Conservation (phyloP, 37 sponge, comb jelly and placozoan genomes). For the Crambe crambe region DNA sequence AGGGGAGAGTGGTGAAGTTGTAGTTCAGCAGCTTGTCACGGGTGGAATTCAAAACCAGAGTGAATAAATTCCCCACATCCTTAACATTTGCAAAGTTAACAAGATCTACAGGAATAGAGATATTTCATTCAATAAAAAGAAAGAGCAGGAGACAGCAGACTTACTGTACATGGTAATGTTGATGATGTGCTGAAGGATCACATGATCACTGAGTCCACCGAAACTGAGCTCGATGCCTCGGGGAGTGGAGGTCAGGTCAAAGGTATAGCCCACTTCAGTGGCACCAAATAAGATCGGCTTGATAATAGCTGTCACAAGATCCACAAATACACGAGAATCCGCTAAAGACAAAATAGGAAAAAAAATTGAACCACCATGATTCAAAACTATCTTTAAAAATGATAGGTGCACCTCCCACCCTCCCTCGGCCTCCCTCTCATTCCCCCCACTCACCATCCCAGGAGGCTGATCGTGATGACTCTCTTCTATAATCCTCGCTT, state of each 20-base stretch:
- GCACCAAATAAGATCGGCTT: slow-evolving; percentile 35
- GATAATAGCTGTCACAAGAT: slow-evolving; percentile 7
- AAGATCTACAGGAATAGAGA: neutral
- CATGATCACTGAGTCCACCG: slow-evolving; percentile 69
- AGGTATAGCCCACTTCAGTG: slow-evolving; percentile 32
- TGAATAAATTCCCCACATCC: neutral
- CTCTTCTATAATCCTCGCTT: too few relatives aligned
- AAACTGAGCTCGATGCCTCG: slow-evolving; percentile 53
- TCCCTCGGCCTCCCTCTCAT: neutral
- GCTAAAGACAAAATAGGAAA: too few relatives aligned
- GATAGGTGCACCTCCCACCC: too few relatives aligned
- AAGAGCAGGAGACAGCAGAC: slow-evolving; percentile 3
- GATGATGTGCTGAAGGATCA: slow-evolving; percentile 21
- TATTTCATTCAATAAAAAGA: neutral
- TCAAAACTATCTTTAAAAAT: too few relatives aligned
- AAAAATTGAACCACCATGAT: too few relatives aligned
- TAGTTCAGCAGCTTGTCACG: slow-evolving; percentile 34
- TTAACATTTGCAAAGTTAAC: neutral
- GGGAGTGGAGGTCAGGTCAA: slow-evolving; percentile 9
- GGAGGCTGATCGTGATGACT: neutral
- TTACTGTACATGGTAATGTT: slow-evolving; percentile 14
- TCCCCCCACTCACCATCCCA: slow-evolving; percentile 39
- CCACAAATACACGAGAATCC: neutral
- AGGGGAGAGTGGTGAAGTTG: slow-evolving; percentile 42
- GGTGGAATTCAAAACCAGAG: neutral